Evolutionary conservation across 64 coral and sea anemone species (phyloP).

Genomic region (Pocillopora damicornis): DNA sequence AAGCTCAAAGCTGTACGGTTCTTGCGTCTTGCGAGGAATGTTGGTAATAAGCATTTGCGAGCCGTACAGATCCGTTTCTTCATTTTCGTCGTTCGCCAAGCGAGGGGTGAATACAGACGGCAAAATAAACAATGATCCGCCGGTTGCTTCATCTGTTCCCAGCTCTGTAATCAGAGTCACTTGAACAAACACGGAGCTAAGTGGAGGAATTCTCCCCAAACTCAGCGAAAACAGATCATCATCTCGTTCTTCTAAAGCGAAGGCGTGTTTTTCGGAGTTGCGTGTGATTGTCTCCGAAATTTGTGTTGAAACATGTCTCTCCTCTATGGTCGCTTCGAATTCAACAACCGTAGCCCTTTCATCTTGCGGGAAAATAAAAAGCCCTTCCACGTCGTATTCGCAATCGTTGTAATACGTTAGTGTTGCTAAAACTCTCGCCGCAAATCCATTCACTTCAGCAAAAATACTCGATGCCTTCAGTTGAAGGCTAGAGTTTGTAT

Average conservation of each 20-base stretch:
- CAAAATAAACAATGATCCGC: slow-evolving; percentile 73
- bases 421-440: slow-evolving; percentile 69
- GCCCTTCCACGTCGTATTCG: slow-evolving; percentile 80
- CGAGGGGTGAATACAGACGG: slow-evolving; percentile 90
- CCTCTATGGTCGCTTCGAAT: slow-evolving; percentile 84
- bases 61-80: slow-evolving; percentile 39
- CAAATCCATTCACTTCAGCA: slow-evolving; percentile 91
- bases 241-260: slow-evolving; percentile 71
- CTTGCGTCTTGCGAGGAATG: slow-evolving; percentile 66
- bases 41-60: slow-evolving; percentile 72
- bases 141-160: slow-evolving; percentile 54
- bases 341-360: slow-evolving; percentile 82
- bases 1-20: slow-evolving; percentile 77
- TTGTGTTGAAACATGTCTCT: slow-evolving; percentile 65
- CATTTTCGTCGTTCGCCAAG: slow-evolving; percentile 37
- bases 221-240: slow-evolving; percentile 87
- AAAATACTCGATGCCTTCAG: slow-evolving; percentile 93
- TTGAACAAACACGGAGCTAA: slow-evolving; percentile 84
- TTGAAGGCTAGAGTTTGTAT: slow-evolving; percentile 57
- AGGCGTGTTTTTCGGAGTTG: slow-evolving; percentile 56
- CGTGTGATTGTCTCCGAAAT: slow-evolving; percentile 37
- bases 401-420: slow-evolving; percentile 87
- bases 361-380: slow-evolving; percentile 96
- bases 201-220: slow-evolving; percentile 96
- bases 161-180: slow-evolving; percentile 87